These are phyloP conservation scores for Mobula birostris DNA, from an alignment of 2,113 vertebrate genomes.

Conservation along the genomic window DNA sequence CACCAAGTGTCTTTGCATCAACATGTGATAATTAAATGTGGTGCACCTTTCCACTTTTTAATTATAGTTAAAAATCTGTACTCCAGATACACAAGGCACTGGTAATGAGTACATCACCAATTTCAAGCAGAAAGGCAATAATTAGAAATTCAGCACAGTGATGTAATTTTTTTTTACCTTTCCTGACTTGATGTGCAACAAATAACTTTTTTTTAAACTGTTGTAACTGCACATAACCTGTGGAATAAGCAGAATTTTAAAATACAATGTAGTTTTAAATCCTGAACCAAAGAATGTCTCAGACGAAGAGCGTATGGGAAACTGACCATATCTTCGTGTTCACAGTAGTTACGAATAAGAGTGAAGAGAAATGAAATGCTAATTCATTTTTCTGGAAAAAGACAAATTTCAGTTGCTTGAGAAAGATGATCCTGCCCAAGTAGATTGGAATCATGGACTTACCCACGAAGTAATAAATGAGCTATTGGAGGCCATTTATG, in stretches of 20 bases:
- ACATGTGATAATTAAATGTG: not conserved
- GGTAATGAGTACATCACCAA: not conserved
- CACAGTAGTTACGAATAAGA: too few relatives aligned
- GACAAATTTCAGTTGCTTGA: not conserved
- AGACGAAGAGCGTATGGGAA: too few relatives aligned
- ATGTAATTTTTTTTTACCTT: not conserved
- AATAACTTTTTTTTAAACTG: not conserved
- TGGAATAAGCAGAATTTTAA: not conserved
- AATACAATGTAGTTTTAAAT: not conserved
- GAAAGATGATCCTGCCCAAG: not conserved
- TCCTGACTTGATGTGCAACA: not conserved
- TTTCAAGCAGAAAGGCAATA: not conserved
- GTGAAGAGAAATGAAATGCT: too few relatives aligned
- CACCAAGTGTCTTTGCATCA: not conserved
- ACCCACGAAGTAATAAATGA: not conserved
- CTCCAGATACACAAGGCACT: not conserved
- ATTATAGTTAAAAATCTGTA: not conserved
- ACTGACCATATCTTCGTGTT: too few relatives aligned
- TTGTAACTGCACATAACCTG: not conserved
- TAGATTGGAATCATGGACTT: not conserved
- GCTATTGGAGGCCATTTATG: not conserved
- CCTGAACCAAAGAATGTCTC: too few relatives aligned
- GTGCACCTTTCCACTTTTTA: not conserved
- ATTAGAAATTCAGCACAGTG: constrained; percentile 1
- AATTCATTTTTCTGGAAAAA: too few relatives aligned